Evolutionary conservation across 2,888 invertebrate species (phyloP), one percentile per base, ranked within the genome.

Genomic region (Drosophila dives): DNA sequence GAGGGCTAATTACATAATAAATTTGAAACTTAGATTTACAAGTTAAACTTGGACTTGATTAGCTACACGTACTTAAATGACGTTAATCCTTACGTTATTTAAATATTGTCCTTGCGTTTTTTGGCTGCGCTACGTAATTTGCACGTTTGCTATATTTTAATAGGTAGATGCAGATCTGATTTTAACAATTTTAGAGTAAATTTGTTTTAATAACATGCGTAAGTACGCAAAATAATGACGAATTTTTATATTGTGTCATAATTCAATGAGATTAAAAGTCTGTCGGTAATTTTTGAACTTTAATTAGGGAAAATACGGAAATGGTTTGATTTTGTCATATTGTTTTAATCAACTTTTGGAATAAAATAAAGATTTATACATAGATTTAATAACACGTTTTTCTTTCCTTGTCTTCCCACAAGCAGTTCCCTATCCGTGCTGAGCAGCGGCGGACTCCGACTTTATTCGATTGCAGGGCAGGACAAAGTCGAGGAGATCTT

Each of bases 1-100:
- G 93, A 93, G 94, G 94, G 94, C 94, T 91, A 96, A 40, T 40
- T 40, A 8, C n/a, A n/a, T 2, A 40, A 40, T 40, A n/a, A n/a
- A 40, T 40, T 8, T n/a, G 10, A 40, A n/a, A 1, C 17, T 40
- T 8, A 8, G 38, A 17, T 0, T 38, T 38, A 8, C 2, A 17
- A 2, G 1, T 42, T 0, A 20, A 11, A 3, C 0, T 6, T 3
- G 2, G 1, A 3, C 36, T 36, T 15, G 15, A 15, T 7, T 36
- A 1, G 2, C 7, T 15, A 29, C 29, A 0, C 7, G 7, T 15
- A 36, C 7, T 15, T 36, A 8, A 3, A 20, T 20, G 12, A 1
- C 10, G 10, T n/a, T 40, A n/a, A 7, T 4, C 1, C 2, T 5
- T 11, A 5, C n/a, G n/a, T 10, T 10, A n/a, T 2, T 11, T 2